phyloP scores from a whole-genome alignment of 2,113 vertebrate genomes.

The Podilymbus podiceps region DNA sequence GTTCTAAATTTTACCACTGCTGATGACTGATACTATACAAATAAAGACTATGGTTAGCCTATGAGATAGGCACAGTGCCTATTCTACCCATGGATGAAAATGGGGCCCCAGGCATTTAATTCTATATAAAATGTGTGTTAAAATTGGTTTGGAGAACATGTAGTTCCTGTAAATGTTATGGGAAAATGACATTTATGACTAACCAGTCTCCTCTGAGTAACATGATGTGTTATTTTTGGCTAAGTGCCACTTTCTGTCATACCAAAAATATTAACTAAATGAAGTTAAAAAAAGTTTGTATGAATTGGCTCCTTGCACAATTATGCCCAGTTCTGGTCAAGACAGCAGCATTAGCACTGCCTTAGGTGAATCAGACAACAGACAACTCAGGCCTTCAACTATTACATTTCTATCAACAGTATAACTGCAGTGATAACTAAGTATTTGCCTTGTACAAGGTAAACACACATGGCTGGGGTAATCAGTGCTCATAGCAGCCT shows the following conservation, averaged over 20 bases:
- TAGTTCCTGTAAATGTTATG: constrained; percentile 73
- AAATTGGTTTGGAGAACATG: constrained; percentile 69
- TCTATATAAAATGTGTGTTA: constrained; percentile 35
- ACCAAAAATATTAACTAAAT: constrained; percentile 72
- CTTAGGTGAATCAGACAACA: not conserved
- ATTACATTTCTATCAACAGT: not conserved
- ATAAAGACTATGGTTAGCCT: not conserved
- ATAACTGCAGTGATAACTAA: not conserved
- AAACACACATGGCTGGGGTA: not conserved
- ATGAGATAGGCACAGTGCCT: not conserved
- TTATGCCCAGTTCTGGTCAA: constrained; percentile 28
- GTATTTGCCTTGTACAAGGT: not conserved
- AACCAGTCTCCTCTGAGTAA: constrained; percentile 58
- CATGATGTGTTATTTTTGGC: constrained; percentile 70
- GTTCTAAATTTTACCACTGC: not conserved
- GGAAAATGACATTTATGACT: constrained; percentile 72
- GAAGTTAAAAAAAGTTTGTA: not conserved
- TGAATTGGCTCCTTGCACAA: not conserved
- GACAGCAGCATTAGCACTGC: not conserved
- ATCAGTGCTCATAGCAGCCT: not conserved
- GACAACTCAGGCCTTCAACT: not conserved
- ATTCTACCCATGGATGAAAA: constrained; percentile 8
- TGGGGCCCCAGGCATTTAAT: not conserved
- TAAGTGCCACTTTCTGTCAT: constrained; percentile 58
- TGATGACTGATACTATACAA: not conserved